Evolutionary conservation across 2,797 vertebrate genomes (phyloP), one percentile per base, ranked within the genome.

Genomic region (Notoglanidium macrostoma): DNA sequence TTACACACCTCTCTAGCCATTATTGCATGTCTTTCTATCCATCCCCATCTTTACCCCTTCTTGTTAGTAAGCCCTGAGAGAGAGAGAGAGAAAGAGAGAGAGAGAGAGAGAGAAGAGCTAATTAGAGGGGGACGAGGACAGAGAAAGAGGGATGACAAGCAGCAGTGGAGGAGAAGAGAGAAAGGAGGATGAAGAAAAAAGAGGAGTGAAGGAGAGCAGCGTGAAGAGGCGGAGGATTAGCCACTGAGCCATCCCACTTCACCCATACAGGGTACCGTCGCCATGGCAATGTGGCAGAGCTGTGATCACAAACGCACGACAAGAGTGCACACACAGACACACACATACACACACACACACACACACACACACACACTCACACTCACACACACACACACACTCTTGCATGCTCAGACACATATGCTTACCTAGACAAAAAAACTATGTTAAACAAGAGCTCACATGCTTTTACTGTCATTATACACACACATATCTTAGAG

Each of bases 201-300:
- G 83, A 88, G 88, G 59, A 85, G 68, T 74, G 85, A 89, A 29
- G 74, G 87, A 87, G 70, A 85, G 85, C 89, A 92, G 77, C 85
- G 88, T 93, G 90, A 91, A 91, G 93, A 87, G 82, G 77, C 87
- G 86, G 88, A 79, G 88, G 68, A 87, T 90, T 90, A 88, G 88
- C 88, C 68, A 86, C 67, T 76, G 59, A 61, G 63, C 74, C 76
- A 93, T 95, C 94, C 95, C 94, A 94, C 94, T 94, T 95, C 95
- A 95, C 94, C 93, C 93, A 93, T 93, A 94, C 94, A 95, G 95
- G 95, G 94, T 94, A 95, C 94, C 93, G 94, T 95, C 95, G 91
- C 94, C 95, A 96, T 96, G 95, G 95, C 94, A 94, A 96, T 96
- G 94, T 95, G 94, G 93, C 94, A 95, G 94, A 95, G 94, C 94